These are phyloP conservation scores for Drosophila parabipectinata DNA, from an alignment of 1,140 invertebrate species.

Conservation along the genomic window DNA sequence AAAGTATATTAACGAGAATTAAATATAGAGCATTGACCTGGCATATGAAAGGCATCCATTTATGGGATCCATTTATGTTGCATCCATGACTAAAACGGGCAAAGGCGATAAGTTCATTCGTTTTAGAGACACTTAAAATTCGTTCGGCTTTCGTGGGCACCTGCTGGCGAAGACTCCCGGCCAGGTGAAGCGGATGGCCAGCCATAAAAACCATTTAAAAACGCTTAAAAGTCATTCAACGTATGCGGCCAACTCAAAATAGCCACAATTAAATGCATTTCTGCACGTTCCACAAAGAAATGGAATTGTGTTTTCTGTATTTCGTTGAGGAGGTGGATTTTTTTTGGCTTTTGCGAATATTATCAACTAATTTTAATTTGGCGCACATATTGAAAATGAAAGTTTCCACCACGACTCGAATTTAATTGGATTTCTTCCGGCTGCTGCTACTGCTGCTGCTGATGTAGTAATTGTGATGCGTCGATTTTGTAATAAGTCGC, in stretches of 20 bases:
- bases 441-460: conserved; percentile 34
- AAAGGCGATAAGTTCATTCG: conserved; percentile 28
- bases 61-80: conserved; percentile 4
- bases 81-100: background rate
- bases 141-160: conserved; percentile 52
- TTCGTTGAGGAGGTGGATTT: conserved; percentile 6
- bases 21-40: conserved; percentile 23
- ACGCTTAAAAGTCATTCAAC: conserved; percentile 62
- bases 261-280: conserved; percentile 76
- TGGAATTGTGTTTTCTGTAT: conserved; percentile 26
- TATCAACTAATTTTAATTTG: conserved; percentile 72
- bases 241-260: conserved; percentile 56
- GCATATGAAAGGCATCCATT: conserved; percentile 1
- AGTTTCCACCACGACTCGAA: conserved; percentile 71
- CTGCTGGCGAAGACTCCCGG: conserved; percentile 13
- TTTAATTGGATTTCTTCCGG: conserved; percentile 73
- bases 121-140: conserved; percentile 48
- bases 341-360: conserved; percentile 39
- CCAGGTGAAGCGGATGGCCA: conserved; percentile 6
- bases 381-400: conserved; percentile 80
- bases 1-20: conserved; percentile 12
- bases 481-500: conserved; percentile 71
- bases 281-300: conserved; percentile 65
- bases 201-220: conserved; percentile 56
- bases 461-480: conserved; percentile 60